Conservation (phyloP, 2,888 invertebrate species). For the Troglohyphantes excavatus region DNA sequence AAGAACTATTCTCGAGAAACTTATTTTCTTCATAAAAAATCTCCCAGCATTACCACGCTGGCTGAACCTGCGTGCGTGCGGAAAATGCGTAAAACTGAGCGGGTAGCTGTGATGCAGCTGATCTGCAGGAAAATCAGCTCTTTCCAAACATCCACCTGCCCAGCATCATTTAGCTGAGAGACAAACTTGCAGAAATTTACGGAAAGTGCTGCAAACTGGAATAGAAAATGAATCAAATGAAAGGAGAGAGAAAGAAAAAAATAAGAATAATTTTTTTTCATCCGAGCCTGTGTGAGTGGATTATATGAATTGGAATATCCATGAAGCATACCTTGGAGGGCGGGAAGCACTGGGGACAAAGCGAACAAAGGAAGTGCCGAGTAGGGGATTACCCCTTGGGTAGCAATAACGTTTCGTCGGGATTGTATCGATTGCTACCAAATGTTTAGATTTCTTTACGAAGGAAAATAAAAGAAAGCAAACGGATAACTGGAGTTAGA, state of each 20-base stretch:
- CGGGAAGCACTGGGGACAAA: conserved; percentile 23
- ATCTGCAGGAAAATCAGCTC: conserved; percentile 42
- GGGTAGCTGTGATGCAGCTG: conserved; percentile 8
- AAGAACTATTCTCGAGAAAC: conserved; percentile 4
- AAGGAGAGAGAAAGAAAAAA: conserved; percentile 18
- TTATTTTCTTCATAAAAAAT: conserved; percentile 11
- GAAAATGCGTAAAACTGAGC: conserved; percentile 31
- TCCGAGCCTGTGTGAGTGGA: conserved; percentile 38
- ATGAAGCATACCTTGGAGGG: conserved; percentile 4
- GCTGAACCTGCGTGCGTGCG: conserved; percentile 10
- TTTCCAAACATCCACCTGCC: conserved; percentile 51
- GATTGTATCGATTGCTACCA: conserved; percentile 56
- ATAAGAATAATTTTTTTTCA: conserved; percentile 55
- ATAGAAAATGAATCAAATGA: conserved; percentile 30
- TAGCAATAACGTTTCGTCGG: conserved; percentile 64
- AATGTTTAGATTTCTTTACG: conserved; percentile 72
- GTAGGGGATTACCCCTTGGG: conserved; percentile 67
- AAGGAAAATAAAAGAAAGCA: conserved; percentile 45
- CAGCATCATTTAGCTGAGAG: conserved; percentile 65
- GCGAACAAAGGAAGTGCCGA: conserved; percentile 13
- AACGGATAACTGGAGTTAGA: conserved; percentile 34
- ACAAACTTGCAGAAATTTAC: conserved; percentile 56
- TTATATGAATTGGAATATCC: conserved; percentile 70
- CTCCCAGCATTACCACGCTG: not conserved
- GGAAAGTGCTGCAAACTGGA: conserved; percentile 38